These are phyloP conservation scores for Rhinophrynus dorsalis DNA, from an alignment of 2,797 vertebrate species.

Conservation along the genomic window DNA sequence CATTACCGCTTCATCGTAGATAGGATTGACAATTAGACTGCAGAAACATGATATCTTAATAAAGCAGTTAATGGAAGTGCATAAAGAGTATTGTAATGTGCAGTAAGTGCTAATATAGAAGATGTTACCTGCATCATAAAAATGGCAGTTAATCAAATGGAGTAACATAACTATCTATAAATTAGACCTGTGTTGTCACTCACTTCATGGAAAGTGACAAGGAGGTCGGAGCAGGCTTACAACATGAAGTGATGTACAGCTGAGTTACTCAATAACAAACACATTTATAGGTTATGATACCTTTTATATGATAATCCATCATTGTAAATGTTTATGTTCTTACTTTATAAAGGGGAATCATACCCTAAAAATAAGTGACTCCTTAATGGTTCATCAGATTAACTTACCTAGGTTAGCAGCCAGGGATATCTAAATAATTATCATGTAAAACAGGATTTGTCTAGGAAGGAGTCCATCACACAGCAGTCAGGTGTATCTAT, in stretches of 20 bases:
- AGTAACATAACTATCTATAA: slow-evolving; percentile 5
- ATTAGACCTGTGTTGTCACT: slow-evolving; percentile 24
- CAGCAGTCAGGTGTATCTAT: no score
- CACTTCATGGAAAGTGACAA: not conserved
- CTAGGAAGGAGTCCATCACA: no score
- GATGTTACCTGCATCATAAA: slow-evolving; percentile 32
- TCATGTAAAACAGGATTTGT: no score
- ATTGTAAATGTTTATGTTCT: no score
- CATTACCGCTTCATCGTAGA: not conserved
- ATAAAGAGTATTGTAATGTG: slow-evolving; percentile 33
- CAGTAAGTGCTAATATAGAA: slow-evolving; percentile 35
- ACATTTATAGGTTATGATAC: no score
- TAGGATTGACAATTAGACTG: not conserved
- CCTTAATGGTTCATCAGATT: no score
- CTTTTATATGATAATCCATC: no score
- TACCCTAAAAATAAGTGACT: no score
- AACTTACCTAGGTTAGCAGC: no score
- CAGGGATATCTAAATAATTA: no score
- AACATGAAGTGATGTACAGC: not conserved
- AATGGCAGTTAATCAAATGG: slow-evolving; percentile 29
- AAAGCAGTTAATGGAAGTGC: slow-evolving; percentile 38
- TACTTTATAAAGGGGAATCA: no score
- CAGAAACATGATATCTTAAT: slow-evolving; percentile 12
- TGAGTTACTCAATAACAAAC: no score
- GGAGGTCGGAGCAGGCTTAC: not conserved